phyloP scores from a whole-genome alignment of 2,888 invertebrate species.

The Leptinotarsa juncta region DNA sequence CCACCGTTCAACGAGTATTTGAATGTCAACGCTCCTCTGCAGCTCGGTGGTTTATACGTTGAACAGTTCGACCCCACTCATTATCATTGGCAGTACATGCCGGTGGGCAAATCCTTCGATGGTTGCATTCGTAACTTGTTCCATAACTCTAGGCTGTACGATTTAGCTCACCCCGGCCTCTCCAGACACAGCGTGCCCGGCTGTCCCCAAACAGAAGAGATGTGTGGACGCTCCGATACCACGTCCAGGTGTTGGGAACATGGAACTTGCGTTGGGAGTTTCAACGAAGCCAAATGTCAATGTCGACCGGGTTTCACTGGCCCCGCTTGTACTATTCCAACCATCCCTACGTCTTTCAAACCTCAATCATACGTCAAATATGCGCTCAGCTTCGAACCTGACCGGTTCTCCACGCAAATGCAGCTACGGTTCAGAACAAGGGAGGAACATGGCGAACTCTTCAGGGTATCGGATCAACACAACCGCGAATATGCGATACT shows the following conservation, averaged over 20 bases:
- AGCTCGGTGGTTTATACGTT: conserved; percentile 90
- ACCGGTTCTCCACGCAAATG: conserved; percentile 91
- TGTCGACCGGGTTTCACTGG: conserved; percentile 97
- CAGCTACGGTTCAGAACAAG: conserved; percentile 94
- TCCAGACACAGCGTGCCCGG: conserved; percentile 88
- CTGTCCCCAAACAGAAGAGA: conserved; percentile 93
- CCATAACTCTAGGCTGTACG: conserved; percentile 96
- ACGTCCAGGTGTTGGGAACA: conserved; percentile 92
- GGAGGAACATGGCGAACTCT: conserved; percentile 92
- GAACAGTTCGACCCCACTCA: conserved; percentile 90
- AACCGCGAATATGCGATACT: conserved; percentile 94
- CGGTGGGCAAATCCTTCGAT: conserved; percentile 90
- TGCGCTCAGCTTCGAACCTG: conserved; percentile 93
- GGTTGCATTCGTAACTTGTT: conserved; percentile 96
- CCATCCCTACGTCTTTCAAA: conserved; percentile 91
- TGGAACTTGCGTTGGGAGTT: conserved; percentile 93
- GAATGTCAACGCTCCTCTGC: conserved; percentile 94
- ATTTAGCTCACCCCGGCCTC: conserved; percentile 92
- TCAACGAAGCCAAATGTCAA: conserved; percentile 89
- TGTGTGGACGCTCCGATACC: conserved; percentile 88
- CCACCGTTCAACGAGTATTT: conserved; percentile 96
- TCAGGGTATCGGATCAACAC: conserved; percentile 93
- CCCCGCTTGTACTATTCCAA: conserved; percentile 85
- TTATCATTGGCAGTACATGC: conserved; percentile 92
- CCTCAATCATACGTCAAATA: conserved; percentile 97